A percentile compares a stretch with the other conserved stretches of the same genome.
Conservation (phyloP, 2,113 vertebrate genomes). For the Pionites leucogaster region DNA sequence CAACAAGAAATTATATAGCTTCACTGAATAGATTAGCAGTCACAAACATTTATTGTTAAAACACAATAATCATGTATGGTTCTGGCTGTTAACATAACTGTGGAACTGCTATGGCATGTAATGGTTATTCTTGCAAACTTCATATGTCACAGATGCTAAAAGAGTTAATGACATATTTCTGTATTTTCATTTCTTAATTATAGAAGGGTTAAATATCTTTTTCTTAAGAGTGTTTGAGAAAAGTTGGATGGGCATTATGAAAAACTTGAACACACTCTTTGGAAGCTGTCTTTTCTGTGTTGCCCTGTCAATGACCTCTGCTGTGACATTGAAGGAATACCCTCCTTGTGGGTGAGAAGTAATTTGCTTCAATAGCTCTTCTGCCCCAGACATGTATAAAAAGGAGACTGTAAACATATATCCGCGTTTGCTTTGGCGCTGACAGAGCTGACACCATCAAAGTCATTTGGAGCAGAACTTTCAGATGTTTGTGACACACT, state of each 20-base stretch:
- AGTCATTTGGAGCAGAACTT: slow-evolving; percentile 61
- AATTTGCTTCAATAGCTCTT: slow-evolving; percentile 67
- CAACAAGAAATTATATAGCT: slow-evolving; percentile 60
- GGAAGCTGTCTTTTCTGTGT: slow-evolving; percentile 3
- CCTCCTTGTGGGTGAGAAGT: slow-evolving; percentile 66
- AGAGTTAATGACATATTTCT: slow-evolving; percentile 3
- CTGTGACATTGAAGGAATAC: slow-evolving; percentile 73
- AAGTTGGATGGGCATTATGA: slow-evolving; percentile 12
- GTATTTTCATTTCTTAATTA: not conserved
- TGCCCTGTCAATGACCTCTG: slow-evolving; percentile 73
- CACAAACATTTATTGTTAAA: slow-evolving; percentile 29
- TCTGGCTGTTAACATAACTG: not conserved
- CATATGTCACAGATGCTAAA: not conserved
- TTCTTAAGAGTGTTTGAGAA: not conserved
- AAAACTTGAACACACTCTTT: slow-evolving; percentile 20
- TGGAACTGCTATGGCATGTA: not conserved
- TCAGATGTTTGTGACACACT: slow-evolving; percentile 41
- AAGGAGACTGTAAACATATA: slow-evolving; percentile 73
- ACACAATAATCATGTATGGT: not conserved
- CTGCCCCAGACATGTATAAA: slow-evolving; percentile 72
- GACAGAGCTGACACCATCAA: slow-evolving; percentile 63
- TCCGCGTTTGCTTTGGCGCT: slow-evolving; percentile 67
- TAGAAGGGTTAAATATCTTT: slow-evolving; percentile 1
- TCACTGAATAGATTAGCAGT: slow-evolving; percentile 17
- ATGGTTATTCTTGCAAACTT: not conserved